Evolutionary conservation across 1,140 invertebrate species (phyloP).

Genomic region (Drosophila tristis): DNA sequence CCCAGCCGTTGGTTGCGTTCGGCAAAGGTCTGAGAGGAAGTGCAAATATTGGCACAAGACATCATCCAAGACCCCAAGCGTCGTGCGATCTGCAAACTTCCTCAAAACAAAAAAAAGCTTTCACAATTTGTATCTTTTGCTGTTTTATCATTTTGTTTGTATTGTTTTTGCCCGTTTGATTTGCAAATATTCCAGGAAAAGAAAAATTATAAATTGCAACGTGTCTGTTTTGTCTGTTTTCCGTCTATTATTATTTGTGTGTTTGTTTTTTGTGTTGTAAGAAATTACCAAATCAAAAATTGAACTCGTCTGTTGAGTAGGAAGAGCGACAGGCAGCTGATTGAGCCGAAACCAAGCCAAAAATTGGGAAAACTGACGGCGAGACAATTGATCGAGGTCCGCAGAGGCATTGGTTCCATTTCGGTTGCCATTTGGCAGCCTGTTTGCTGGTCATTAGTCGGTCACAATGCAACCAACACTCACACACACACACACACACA

Average conservation of each 20-base stretch:
- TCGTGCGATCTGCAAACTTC: constrained; percentile 58
- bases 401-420: background rate
- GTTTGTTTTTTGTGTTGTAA: background rate
- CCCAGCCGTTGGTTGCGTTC: background rate
- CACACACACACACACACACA: too few species aligned
- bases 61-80: constrained; percentile 1
- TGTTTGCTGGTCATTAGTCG: constrained; percentile 40
- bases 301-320: constrained; percentile 27
- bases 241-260: background rate
- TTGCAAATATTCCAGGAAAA: constrained; percentile 39
- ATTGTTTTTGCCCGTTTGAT: constrained; percentile 7
- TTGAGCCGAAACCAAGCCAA: constrained; percentile 10
- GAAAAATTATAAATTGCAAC: constrained; percentile 13
- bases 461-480: constrained; percentile 34
- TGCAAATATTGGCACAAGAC: constrained; percentile 59
- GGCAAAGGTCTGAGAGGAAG: constrained; percentile 65
- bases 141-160: constrained; percentile 6
- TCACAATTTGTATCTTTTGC: constrained; percentile 29
- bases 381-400: constrained; percentile 18
- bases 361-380: constrained; percentile 9
- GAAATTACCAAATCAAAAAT: constrained; percentile 13
- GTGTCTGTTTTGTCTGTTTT: background rate
- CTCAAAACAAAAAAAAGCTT: constrained; percentile 51
- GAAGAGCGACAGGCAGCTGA: background rate
- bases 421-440: constrained; percentile 17